Conservation (phyloP, 2,888 invertebrate genomes). For the Dorcus hopei region DNA sequence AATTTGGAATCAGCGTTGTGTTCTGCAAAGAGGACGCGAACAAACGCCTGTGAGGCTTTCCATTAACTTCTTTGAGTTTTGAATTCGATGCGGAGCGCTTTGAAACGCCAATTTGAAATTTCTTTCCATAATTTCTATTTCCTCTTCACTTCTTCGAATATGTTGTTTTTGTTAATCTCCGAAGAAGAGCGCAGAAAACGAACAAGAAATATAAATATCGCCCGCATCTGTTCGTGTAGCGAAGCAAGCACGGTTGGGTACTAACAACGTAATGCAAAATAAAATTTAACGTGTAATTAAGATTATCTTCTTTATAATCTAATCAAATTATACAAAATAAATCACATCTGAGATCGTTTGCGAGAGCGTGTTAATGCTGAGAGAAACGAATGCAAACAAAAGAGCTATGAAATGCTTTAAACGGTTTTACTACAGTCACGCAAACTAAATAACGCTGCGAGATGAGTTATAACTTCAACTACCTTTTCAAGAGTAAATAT, state of each 20-base stretch:
- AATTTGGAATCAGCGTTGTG: slow-evolving; percentile 41
- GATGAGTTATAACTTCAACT: slow-evolving; percentile 5
- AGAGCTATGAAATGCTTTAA: slow-evolving; percentile 1
- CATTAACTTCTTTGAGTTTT: slow-evolving; percentile 49
- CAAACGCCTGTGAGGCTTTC: slow-evolving; percentile 60
- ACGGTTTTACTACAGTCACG: slow-evolving; percentile 6
- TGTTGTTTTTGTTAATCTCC: slow-evolving; percentile 17
- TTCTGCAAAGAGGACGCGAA: slow-evolving; percentile 48
- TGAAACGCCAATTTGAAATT: slow-evolving; percentile 32
- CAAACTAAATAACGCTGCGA: slow-evolving; percentile 2
- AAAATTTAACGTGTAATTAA: too few species aligned
- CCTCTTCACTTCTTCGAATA: slow-evolving; percentile 21
- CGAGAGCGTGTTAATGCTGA: neutral
- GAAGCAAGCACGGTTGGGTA: too few species aligned
- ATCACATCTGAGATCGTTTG: neutral
- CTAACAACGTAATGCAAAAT: too few species aligned
- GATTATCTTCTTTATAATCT: neutral
- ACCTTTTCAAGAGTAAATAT: neutral
- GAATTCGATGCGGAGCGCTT: slow-evolving; percentile 19
- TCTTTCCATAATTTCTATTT: slow-evolving; percentile 35
- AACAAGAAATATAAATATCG: slow-evolving; percentile 2
- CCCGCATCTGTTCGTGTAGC: neutral
- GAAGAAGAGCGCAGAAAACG: slow-evolving; percentile 8
- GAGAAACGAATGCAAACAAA: neutral
- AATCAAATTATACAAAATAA: slow-evolving; percentile 2